Conservation (phyloP, 1,140 invertebrate genomes). For the Eumeta japonica region DNA sequence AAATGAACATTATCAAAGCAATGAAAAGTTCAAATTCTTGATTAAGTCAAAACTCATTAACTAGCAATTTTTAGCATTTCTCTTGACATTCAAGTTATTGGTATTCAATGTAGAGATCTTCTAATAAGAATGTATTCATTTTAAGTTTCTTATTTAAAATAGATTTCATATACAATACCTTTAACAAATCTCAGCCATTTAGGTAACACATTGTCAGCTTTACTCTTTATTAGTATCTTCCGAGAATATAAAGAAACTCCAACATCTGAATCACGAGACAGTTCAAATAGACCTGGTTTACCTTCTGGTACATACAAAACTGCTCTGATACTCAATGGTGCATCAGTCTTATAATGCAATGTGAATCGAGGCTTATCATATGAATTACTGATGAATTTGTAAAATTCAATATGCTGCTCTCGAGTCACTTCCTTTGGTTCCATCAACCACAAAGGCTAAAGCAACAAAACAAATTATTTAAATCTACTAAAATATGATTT, state of each 20-base stretch:
- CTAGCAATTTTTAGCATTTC: constrained; percentile 6
- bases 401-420: constrained; percentile 90
- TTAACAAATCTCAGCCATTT: constrained; percentile 94
- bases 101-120: not conserved
- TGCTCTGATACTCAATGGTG: constrained; percentile 86
- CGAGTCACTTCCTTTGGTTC: constrained; percentile 84
- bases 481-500: no score
- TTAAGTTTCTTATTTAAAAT: constrained; percentile 1
- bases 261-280: constrained; percentile 77
- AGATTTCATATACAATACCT: constrained; percentile 57
- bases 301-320: constrained; percentile 91
- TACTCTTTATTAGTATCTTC: constrained; percentile 87
- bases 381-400: constrained; percentile 80
- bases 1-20: no score
- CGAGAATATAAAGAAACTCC: constrained; percentile 88
- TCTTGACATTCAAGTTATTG: no score
- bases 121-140: constrained; percentile 2
- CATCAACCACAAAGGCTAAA: constrained; percentile 88
- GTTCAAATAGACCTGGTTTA: constrained; percentile 86
- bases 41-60: no score
- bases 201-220: constrained; percentile 86
- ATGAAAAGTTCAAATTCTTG: no score
- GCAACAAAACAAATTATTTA: constrained; percentile 15
- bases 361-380: constrained; percentile 83
- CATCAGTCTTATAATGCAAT: constrained; percentile 86